Conservation (phyloP, 92 coral and sea anemone genomes). For the Phymanthus crucifer region DNA sequence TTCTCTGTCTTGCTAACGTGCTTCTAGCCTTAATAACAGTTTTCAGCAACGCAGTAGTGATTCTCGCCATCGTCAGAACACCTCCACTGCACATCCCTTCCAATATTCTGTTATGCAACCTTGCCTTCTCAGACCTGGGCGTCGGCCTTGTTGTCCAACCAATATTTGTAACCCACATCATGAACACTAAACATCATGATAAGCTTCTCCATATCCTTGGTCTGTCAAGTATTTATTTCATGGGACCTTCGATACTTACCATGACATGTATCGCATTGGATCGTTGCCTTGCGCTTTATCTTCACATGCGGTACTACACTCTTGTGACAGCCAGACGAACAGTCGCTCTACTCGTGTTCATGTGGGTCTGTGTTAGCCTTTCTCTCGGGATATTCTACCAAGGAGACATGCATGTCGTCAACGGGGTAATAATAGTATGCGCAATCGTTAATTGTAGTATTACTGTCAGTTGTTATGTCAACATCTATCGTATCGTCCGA, state of each 20-base stretch:
- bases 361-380: constrained; percentile 3
- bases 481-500: background rate
- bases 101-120: constrained; percentile 18
- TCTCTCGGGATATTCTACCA: background rate
- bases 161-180: constrained; percentile 1
- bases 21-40: background rate
- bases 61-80: constrained; percentile 11
- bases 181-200: background rate
- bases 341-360: background rate
- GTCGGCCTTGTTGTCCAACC: constrained; percentile 27
- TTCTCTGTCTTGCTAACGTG: background rate
- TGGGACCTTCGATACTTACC: background rate
- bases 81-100: constrained; percentile 21
- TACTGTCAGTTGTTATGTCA: background rate
- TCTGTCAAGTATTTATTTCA: background rate
- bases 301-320: constrained; percentile 13
- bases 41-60: constrained; percentile 9
- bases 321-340: constrained; percentile 12
- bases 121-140: constrained; percentile 23
- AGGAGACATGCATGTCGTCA: background rate
- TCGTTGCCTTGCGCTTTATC: constrained; percentile 23
- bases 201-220: background rate
- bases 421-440: background rate
- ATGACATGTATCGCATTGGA: constrained; percentile 22
- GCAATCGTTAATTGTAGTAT: background rate